Percentiles rank a stretch among this genome's conserved stretches.
Conservation (phyloP, 2,113 vertebrate species). For the Columba livia region DNA sequence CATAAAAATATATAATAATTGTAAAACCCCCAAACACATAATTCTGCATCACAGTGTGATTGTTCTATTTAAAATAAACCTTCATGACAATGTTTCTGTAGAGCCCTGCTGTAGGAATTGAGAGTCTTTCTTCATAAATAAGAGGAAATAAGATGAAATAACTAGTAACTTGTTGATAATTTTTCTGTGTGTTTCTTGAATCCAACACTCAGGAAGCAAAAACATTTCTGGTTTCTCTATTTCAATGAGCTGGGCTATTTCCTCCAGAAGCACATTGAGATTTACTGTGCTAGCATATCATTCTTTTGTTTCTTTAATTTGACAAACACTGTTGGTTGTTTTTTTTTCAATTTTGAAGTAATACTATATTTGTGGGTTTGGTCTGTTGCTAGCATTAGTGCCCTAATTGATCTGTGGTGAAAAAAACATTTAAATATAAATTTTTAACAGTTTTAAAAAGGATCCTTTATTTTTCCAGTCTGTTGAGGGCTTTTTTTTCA, state of each 20-base stretch:
- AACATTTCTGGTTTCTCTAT: background rate
- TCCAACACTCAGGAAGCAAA: background rate
- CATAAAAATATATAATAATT: background rate
- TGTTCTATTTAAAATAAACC: background rate
- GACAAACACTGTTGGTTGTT: accelerated
- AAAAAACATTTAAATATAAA: background rate
- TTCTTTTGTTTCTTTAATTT: background rate
- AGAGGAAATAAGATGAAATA: background rate
- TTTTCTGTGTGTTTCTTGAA: background rate
- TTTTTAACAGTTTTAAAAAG: background rate
- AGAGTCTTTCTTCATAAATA: background rate
- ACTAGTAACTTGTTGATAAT: background rate
- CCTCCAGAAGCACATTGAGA: background rate
- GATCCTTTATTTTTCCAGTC: background rate
- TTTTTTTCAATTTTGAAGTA: background rate
- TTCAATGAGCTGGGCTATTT: background rate
- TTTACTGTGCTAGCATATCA: background rate
- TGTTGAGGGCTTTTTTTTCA: background rate
- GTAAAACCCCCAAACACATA: background rate
- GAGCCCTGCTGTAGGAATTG: background rate
- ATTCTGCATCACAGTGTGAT: background rate
- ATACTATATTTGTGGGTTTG: background rate
- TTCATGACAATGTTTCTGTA: background rate
- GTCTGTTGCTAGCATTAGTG: background rate
- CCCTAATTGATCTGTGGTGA: background rate